Conservation (phyloP, 2,888 invertebrate species). For the Apamea crenata region DNA sequence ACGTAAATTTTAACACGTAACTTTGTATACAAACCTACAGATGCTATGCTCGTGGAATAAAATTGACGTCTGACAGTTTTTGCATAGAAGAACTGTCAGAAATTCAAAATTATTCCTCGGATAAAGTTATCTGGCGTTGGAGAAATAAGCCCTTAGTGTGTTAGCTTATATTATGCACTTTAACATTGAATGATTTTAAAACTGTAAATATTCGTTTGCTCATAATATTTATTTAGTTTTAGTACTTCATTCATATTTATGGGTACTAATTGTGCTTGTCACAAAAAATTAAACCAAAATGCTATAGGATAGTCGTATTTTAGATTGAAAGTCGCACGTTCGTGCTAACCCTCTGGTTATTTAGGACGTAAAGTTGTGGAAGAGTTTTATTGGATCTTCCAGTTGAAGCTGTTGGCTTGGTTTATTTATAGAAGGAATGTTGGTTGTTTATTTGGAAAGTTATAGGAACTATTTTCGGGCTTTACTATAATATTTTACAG, state of each 20-base stretch:
- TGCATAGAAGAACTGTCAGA: too few relatives aligned
- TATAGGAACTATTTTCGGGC: neutral
- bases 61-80: too few relatives aligned
- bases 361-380: constrained; percentile 19
- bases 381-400: constrained; percentile 36
- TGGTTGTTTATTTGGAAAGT: neutral
- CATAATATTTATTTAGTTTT: neutral
- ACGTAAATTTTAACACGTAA: neutral
- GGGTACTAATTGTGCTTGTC: neutral
- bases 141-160: too few relatives aligned
- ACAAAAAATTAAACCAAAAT: neutral
- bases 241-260: neutral
- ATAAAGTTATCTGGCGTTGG: too few relatives aligned
- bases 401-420: constrained; percentile 1
- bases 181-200: too few relatives aligned
- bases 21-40: neutral
- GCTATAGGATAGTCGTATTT: neutral
- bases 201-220: neutral
- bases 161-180: too few relatives aligned
- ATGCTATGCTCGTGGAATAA: too few relatives aligned
- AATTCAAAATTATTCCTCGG: too few relatives aligned
- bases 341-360: constrained; percentile 2
- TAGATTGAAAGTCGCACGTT: neutral
- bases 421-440: neutral
- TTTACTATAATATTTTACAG: neutral